phyloP scores from a whole-genome alignment of 2,113 vertebrate genomes.

The Gadus macrocephalus region DNA sequence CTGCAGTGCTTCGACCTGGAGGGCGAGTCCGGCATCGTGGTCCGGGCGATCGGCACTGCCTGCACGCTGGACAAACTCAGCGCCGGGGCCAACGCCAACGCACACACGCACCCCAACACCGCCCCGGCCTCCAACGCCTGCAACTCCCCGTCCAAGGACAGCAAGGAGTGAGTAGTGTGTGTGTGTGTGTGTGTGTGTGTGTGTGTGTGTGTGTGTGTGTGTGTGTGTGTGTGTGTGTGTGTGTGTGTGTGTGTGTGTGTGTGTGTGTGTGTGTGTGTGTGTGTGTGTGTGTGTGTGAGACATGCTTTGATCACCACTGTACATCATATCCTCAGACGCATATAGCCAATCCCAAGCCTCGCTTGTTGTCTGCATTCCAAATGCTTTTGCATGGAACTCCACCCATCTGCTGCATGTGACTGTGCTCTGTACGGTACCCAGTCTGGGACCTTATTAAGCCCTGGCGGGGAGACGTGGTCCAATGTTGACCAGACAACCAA shows the following conservation, averaged over 20 bases:
- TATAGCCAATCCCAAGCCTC: conserved; percentile 38
- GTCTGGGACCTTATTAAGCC: no score
- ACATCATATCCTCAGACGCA: conserved; percentile 59
- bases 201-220: conserved; percentile 35
- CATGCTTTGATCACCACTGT: conserved; percentile 42
- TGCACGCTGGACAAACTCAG: conserved; percentile 96
- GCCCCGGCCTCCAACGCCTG: conserved; percentile 75
- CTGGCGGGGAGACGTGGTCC: no score
- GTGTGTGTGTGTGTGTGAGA: conserved; percentile 24
- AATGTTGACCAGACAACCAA: no score
- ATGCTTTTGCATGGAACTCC: conserved; percentile 48
- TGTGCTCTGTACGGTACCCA: background rate
- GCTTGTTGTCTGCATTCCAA: conserved; percentile 15
- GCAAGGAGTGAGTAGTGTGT: conserved; percentile 91
- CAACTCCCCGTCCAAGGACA: conserved; percentile 94
- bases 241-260: conserved; percentile 39
- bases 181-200: conserved; percentile 29
- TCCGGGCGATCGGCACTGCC: conserved; percentile 96
- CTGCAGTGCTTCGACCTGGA: conserved; percentile 98
- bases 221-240: conserved; percentile 28
- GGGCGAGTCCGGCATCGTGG: conserved; percentile 94
- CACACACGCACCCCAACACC: conserved; percentile 71
- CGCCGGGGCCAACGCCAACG: conserved; percentile 71
- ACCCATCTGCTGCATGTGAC: conserved; percentile 45
- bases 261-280: conserved; percentile 16